A percentile compares a stretch with the other conserved stretches of the same genome.
Conservation (phyloP, 2,888 invertebrate species). For the Chirona hameri region DNA sequence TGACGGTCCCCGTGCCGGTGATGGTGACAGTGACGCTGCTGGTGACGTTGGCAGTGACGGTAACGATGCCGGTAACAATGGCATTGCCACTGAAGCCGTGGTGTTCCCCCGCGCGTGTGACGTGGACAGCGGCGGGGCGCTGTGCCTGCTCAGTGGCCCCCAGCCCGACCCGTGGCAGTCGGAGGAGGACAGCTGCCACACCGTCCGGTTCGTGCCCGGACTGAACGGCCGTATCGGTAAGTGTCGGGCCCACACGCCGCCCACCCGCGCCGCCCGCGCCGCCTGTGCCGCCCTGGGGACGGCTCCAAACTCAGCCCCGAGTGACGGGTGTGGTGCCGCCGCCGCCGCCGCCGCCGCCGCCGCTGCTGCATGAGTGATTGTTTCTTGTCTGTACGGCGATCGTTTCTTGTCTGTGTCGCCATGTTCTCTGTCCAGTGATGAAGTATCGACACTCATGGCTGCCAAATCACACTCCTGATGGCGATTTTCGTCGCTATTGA, state of each 20-base stretch:
- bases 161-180: background rate
- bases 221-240: background rate
- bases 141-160: background rate
- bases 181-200: background rate
- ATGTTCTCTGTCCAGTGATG: no score
- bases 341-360: no score
- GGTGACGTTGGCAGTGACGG: background rate
- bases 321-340: no score
- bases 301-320: no score
- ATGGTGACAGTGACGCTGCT: background rate
- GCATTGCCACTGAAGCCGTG: background rate
- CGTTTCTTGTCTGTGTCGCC: no score
- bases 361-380: no score
- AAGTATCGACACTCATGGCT: no score
- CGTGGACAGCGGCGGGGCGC: background rate
- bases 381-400: no score
- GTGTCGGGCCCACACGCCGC: background rate
- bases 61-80: background rate
- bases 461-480: no score
- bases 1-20: no score
- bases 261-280: background rate
- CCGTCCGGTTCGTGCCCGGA: background rate
- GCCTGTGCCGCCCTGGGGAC: no score
- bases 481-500: no score
- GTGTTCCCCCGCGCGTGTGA: background rate